Evolutionary conservation across 2,888 invertebrate genomes (phyloP), one percentile per base, ranked within the genome.

Genomic region (Drosophila glabriapex): DNA sequence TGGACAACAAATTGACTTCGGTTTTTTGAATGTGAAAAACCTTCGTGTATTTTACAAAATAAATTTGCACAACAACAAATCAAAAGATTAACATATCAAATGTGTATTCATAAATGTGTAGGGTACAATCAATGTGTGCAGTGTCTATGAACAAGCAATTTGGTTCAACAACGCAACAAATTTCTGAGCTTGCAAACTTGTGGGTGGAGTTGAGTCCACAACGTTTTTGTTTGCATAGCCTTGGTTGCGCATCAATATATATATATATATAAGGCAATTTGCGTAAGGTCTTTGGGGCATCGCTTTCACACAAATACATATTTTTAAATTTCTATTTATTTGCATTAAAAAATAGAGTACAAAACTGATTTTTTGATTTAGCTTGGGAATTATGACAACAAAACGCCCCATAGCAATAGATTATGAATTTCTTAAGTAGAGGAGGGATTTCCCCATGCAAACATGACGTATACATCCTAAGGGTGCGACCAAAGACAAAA

Each of bases 231-330:
- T 72, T 78, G 72, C 54, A 46, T 41, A 62, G 61, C 74, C 22
- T 55, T 39, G 67, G 37, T 37, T 61, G 29, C 37, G 43, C 74
- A 62, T 65, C 62, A n/a, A n/a, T 66, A 62, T 43, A 70, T 7
- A 22, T 43, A 22, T 1, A 46, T 19, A 37, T 37, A 7, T 64
- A 59, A 50, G 28, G 16, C 76, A 66, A 74, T 75, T 68, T 78
- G 49, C 35, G 31, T 61, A 33, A 29, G 49, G 80, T 76, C 80
- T 79, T 75, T 59, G 37, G 79, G 78, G 79, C 50, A 59, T 72
- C 68, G 55, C 62, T 49, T 59, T 49, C 62, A 62, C 65, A 43
- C 59, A 65, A 28, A 46, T 54, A 43, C n/a, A 41, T 64, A 28
- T 33, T 43, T 53, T 61, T 60, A 39, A 25, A 49, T 60, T 22